Conservation (phyloP, 35 echinoderm and acorn worm species). For the Heliocidaris erythrogramma region DNA sequence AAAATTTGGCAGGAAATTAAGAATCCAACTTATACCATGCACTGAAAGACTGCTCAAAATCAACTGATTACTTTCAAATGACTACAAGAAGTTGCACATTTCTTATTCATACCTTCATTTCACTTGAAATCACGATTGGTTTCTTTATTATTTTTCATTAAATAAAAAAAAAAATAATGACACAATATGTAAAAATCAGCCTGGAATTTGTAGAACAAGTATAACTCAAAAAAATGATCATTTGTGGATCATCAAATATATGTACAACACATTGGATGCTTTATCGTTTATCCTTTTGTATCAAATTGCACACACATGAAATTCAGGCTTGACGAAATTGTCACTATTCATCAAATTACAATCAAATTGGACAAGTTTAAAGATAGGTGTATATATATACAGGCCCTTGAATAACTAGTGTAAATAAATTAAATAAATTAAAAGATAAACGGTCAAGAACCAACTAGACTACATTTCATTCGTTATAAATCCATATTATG, state of each 20-base stretch:
- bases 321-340: not conserved
- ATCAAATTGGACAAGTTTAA: too few species aligned
- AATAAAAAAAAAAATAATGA: too few species aligned
- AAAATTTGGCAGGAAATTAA: not conserved
- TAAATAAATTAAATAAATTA: not conserved
- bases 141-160: not conserved
- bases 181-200: not conserved
- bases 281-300: not conserved
- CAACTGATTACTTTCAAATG: not conserved
- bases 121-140: not conserved
- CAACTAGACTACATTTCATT: not conserved
- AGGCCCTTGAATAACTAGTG: not conserved
- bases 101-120: not conserved
- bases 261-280: not conserved
- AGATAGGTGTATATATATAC: not conserved
- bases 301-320: not conserved
- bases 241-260: not conserved
- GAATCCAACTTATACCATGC: not conserved
- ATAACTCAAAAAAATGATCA: not conserved
- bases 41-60: not conserved
- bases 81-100: not conserved
- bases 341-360: not conserved
- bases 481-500: not conserved
- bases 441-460: not conserved
- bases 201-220: too few species aligned